Evolutionary conservation across 1,140 invertebrate genomes (phyloP), one percentile per base, ranked within the genome.

Genomic region (Drosophila miranda): DNA sequence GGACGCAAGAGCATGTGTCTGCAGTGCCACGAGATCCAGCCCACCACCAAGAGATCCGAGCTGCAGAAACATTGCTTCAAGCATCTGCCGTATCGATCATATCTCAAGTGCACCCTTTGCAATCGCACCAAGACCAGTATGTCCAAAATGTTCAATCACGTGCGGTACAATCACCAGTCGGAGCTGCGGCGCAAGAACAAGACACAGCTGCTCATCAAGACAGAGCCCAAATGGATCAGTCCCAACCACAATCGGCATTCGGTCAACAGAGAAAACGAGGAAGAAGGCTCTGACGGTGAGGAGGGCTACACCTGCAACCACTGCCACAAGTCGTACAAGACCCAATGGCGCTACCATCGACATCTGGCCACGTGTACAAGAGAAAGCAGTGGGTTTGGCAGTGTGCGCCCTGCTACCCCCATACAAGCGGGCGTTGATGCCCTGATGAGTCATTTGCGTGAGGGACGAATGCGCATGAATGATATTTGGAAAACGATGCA

Each of bases 11-110:
- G 81, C 30, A 53, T 75, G 23, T 90, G 88, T 34, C 46, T 86
- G 7, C 71, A 82, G 30, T 90, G 88, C 19, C 45, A 58, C 8
- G 83, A 90, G 34, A 48, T 77, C 6, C 68, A 68, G 41, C 49
- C 61, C 6, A 84, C 88, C 1, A 75, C 75, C 0, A 73, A 71
- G 50, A 63, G 73, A 5, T 52, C 72, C 2, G 72, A 82, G 9
- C 46, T 90, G 38, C 77, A 89, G 6, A 89, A 89, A 34, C 88
- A 90, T 71, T 87, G 73, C 52, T 90, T 90, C 19, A 84, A 82
- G 48, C 88, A 90, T 57, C 56, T 90, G 43, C 88, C 88, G 6
- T 90, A 69, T 51, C 83, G 81, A 0, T 81, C 88, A 0, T 90
- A 90, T 42, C 51, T 90, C 0, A 90, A 90, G 63, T 90, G 88